Percentiles rank a stretch among this genome's conserved stretches.
Conservation (phyloP, 2,888 invertebrate species). For the Halocaridina rubra region DNA sequence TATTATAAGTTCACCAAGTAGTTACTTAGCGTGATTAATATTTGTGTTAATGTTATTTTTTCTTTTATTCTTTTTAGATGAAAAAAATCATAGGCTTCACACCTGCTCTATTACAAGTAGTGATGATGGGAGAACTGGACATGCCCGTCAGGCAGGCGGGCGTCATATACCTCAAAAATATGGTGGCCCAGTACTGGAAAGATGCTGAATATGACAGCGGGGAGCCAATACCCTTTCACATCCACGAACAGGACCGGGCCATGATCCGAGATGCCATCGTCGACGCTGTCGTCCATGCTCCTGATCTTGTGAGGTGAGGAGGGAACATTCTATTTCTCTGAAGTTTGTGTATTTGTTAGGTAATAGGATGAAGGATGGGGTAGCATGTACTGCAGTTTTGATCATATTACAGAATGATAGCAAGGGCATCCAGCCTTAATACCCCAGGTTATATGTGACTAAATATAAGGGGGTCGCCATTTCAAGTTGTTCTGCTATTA, state of each 20-base stretch:
- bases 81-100: conserved; percentile 97
- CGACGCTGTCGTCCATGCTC: conserved; percentile 94
- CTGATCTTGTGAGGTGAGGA: conserved; percentile 81
- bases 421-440: too few species aligned
- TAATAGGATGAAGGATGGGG: not conserved
- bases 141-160: conserved; percentile 94
- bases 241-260: conserved; percentile 96
- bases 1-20: too few species aligned
- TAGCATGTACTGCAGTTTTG: not conserved
- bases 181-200: conserved; percentile 89
- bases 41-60: not conserved
- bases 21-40: too few species aligned
- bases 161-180: conserved; percentile 96
- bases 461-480: too few species aligned
- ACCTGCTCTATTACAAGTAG: conserved; percentile 90
- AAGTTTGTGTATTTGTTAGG: too few species aligned
- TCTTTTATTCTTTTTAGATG: conserved; percentile 73
- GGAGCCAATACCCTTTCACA: conserved; percentile 81
- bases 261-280: conserved; percentile 93
- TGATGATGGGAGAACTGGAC: conserved; percentile 89
- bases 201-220: conserved; percentile 78
- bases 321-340: not conserved
- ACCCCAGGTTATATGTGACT: too few species aligned
- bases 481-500: too few species aligned
- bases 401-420: too few species aligned